These are phyloP conservation scores for Hepsetus odoe DNA, from an alignment of 2,113 vertebrate genomes.

Conservation along the genomic window DNA sequence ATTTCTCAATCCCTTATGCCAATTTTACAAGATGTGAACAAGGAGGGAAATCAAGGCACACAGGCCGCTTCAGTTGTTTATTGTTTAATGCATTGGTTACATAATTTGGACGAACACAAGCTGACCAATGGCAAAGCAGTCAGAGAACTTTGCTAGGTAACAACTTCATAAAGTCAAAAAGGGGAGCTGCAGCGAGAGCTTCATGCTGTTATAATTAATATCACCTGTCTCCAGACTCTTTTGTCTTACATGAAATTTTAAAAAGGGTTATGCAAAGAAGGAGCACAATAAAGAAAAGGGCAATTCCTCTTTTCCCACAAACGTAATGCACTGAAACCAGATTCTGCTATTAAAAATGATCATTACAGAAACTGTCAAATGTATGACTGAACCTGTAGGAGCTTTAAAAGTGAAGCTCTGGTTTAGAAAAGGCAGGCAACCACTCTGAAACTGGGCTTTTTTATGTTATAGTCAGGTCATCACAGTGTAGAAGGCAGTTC, in stretches of 20 bases:
- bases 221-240: neutral
- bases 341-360: neutral
- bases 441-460: too few species aligned
- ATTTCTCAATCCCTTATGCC: slow-evolving; percentile 35
- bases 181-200: neutral
- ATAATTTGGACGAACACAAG: slow-evolving; percentile 62
- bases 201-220: neutral
- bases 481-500: too few species aligned
- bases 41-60: neutral
- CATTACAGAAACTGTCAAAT: neutral
- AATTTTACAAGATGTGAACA: slow-evolving; percentile 24
- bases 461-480: too few species aligned
- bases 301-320: neutral
- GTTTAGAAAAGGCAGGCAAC: neutral
- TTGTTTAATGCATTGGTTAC: slow-evolving; percentile 58
- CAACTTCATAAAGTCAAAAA: slow-evolving; percentile 53
- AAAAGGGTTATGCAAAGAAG: slow-evolving; percentile 14
- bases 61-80: slow-evolving; percentile 8
- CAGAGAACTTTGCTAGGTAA: slow-evolving; percentile 71
- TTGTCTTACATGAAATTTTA: neutral
- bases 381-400: neutral
- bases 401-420: neutral
- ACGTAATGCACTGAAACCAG: neutral
- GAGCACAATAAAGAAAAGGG: neutral
- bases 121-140: slow-evolving; percentile 69